These are phyloP conservation scores for Leptobrachium ailaonicum DNA, from an alignment of 2,113 vertebrate species.

Conservation along the genomic window DNA sequence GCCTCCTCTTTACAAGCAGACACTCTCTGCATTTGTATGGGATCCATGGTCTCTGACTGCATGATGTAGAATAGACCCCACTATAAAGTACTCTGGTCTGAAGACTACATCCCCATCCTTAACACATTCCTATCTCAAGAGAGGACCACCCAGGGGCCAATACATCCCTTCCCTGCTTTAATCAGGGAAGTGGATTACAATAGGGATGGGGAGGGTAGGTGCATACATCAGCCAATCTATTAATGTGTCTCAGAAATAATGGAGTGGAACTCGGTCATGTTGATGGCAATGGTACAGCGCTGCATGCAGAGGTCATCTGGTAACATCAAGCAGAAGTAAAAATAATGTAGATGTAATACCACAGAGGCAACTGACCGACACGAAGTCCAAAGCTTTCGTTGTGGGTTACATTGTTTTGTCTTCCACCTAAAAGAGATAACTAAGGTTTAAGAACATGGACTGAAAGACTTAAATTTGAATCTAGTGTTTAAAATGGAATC, in stretches of 20 bases:
- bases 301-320: neutral
- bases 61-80: neutral
- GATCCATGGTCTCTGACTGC: constrained; percentile 1
- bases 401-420: too few species aligned
- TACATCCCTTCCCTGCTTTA: constrained; percentile 2
- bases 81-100: neutral
- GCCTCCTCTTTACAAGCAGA: neutral
- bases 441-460: too few species aligned
- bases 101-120: neutral
- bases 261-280: neutral
- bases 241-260: constrained; percentile 6
- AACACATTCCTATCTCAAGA: neutral
- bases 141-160: constrained; percentile 4
- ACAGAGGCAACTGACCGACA: neutral
- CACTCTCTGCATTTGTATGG: neutral
- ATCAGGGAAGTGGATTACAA: constrained; percentile 18
- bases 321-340: neutral
- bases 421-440: too few species aligned
- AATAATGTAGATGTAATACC: neutral
- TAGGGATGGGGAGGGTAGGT: constrained; percentile 5
- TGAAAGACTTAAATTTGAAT: too few species aligned
- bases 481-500: too few species aligned
- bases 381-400: too few species aligned
- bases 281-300: neutral
- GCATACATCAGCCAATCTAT: neutral